Base-by-base conservation (phyloP, 2,113 vertebrate species). In the Conger conger region DNA sequence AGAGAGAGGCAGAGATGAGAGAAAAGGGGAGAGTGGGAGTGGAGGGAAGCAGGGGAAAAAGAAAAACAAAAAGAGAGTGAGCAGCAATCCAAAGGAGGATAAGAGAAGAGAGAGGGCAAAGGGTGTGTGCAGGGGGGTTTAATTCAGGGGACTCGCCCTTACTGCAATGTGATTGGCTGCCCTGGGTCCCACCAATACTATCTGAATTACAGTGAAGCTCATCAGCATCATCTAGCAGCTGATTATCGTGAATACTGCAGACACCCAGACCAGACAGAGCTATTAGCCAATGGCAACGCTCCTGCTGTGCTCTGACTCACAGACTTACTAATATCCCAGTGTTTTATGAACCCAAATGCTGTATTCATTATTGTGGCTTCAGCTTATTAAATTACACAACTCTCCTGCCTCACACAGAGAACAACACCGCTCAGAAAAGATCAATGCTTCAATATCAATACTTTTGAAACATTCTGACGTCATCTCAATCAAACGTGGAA, bases 331-430 rank as follows among this genome's bases (percentile, higher is more conserved):
- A 23, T 68, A 68, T 68, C 6, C 20, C 4, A 68, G 5, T 33
- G 11, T 11, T 33, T 33, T 73, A 73, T 33, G 68, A 30, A 73
- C n/a, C 57, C 68, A 73, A n/a, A 23, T 27, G 20, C 15, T 38
- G 16, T 78, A 3, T 38, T 18, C 20, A 37, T 37, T 78, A 13
- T 20, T 37, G 1, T 78, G 76, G 76, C 76, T 78, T 78, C 76
- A 78, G 76, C 76, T 78, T 37, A 37, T 78, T 81, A 81, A 81
- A 54, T 81, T 81, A 81, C 80, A 81, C 30, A 9, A 33, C n/a
- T 73, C 23, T 17, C 1, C 27, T 53, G 40, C 33, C 79, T 50
- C 4, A 53, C 27, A 81, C 17, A 13, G 9, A 45, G n/a, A 33
- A 63, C 57, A 63, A 63, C 23, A 27, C 57, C 23, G 57, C 1